phyloP scores from a whole-genome alignment of 2,797 vertebrate species.

The Rhadinocentrus ornatus region DNA sequence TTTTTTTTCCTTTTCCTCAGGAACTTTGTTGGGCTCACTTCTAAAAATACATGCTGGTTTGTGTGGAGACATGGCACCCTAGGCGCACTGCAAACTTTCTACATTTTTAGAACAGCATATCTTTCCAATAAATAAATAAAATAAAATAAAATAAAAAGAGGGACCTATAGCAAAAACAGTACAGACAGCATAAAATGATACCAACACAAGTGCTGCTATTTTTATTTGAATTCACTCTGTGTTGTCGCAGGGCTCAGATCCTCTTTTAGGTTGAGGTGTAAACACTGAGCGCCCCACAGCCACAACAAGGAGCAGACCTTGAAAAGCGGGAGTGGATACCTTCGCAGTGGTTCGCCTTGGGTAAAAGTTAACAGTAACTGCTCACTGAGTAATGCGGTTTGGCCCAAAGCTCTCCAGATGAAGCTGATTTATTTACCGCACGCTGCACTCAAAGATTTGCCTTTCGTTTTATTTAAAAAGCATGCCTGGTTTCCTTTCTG shows the following conservation, averaged over 20 bases:
- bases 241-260: conserved; percentile 56
- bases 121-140: conserved; percentile 11
- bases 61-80: conserved; percentile 38
- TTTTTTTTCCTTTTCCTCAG: conserved; percentile 4
- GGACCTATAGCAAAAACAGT: conserved; percentile 51
- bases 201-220: conserved; percentile 58
- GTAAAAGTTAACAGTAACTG: conserved; percentile 71
- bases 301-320: conserved; percentile 58
- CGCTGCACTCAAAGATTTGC: conserved; percentile 44
- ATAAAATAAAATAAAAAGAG: conserved; percentile 22
- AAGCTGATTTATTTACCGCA: conserved; percentile 62
- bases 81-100: conserved; percentile 39
- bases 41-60: conserved; percentile 41
- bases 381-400: conserved; percentile 62
- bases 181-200: conserved; percentile 71
- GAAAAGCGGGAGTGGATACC: conserved; percentile 46
- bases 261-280: conserved; percentile 56
- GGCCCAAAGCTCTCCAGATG: conserved; percentile 54
- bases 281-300: conserved; percentile 60
- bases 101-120: conserved; percentile 49
- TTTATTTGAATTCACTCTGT: conserved; percentile 57
- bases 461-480: conserved; percentile 31
- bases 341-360: conserved; percentile 45
- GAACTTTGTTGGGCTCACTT: conserved; percentile 27
- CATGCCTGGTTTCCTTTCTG: conserved; percentile 54